Evolutionary conservation across 2,113 vertebrate species (phyloP).

Genomic region (Cebus imitator): DNA sequence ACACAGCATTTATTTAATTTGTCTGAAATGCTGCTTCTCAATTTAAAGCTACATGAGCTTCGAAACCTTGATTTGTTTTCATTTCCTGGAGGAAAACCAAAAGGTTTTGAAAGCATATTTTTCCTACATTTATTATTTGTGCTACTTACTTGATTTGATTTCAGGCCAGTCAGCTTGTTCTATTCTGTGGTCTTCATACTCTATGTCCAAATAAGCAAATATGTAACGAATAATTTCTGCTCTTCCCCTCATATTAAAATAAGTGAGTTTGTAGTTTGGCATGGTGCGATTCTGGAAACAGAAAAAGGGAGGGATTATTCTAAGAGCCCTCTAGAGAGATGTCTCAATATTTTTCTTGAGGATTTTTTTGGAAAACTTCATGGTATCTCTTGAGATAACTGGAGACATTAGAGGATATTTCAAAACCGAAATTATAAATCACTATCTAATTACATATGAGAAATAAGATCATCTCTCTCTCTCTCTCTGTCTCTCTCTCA

Average conservation of each 20-base stretch:
- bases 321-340: neutral
- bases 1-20: neutral
- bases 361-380: slow-evolving; percentile 11
- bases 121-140: rapidly evolving
- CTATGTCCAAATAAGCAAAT: slow-evolving; percentile 83
- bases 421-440: slow-evolving; percentile 28
- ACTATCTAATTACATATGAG: neutral
- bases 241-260: slow-evolving; percentile 88
- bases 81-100: slow-evolving; percentile 9
- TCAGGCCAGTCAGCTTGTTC: slow-evolving; percentile 83
- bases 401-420: slow-evolving; percentile 9
- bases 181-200: slow-evolving; percentile 86
- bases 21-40: neutral
- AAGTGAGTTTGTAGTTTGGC: slow-evolving; percentile 86
- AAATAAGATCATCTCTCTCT: neutral
- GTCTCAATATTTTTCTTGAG: neutral
- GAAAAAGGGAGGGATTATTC: neutral
- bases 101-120: neutral
- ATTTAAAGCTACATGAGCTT: neutral
- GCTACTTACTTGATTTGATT: slow-evolving; percentile 86
- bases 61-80: neutral
- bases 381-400: slow-evolving; percentile 20
- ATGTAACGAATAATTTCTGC: slow-evolving; percentile 88
- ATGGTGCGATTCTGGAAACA: slow-evolving; percentile 75
- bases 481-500: neutral